Evolutionary conservation across 1,140 invertebrate species (phyloP).

Genomic region (Polypedilum pembai): DNA sequence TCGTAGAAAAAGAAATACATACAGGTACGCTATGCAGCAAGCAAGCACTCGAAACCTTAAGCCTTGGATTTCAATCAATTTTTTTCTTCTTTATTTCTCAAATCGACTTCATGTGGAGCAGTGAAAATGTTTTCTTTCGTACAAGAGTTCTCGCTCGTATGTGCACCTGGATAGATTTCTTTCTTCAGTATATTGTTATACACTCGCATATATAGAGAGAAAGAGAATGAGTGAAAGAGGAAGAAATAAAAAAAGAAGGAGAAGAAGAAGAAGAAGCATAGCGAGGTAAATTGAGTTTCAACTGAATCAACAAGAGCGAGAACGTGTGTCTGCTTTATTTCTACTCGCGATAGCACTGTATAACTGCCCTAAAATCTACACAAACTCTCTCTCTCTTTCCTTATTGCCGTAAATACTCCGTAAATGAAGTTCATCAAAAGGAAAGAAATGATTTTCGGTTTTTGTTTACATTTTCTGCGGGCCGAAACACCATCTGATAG

Average conservation of each 20-base stretch:
- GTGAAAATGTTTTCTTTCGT: not conserved
- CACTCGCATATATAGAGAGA: not conserved
- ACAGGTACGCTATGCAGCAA: no score
- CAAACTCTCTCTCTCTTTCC: no score
- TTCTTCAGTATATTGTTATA: not conserved
- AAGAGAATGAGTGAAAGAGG: not conserved
- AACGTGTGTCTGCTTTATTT: constrained; percentile 8
- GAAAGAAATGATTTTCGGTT: no score
- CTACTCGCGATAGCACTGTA: constrained; percentile 9
- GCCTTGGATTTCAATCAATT: constrained; percentile 17
- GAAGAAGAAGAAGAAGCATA: not conserved
- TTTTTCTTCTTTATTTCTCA: constrained; percentile 19
- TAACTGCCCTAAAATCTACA: not conserved
- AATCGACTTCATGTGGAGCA: not conserved
- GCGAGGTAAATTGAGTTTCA: constrained; percentile 2
- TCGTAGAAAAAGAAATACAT: no score
- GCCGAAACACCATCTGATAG: no score
- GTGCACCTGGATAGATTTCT: constrained; percentile 10
- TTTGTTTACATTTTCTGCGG: no score
- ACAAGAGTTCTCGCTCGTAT: not conserved
- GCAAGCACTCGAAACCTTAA: not conserved
- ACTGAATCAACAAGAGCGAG: constrained; percentile 16
- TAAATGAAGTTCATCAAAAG: no score
- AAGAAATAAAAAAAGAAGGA: not conserved
- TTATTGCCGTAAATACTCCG: no score